Percentiles rank a stretch among this genome's conserved stretches.
Evolutionary conservation across 2,797 vertebrate species (phyloP).

Genomic region (Enteromius viviparus): DNA sequence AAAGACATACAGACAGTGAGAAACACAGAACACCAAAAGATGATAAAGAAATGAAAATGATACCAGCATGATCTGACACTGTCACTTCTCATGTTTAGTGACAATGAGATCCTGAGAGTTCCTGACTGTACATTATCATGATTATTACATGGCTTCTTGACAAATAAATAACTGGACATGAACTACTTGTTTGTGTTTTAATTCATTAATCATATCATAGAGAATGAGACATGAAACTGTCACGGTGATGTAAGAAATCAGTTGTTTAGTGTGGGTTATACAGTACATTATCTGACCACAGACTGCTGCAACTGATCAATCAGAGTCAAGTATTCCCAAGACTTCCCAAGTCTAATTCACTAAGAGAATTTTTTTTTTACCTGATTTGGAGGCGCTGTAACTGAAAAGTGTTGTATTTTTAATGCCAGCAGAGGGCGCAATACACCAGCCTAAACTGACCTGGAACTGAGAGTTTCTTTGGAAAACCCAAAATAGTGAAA

Average conservation of each 20-base stretch:
- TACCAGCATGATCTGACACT: no score
- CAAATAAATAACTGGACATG: not conserved
- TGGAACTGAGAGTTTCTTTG: not conserved
- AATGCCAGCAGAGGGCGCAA: conserved; percentile 12
- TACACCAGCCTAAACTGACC: not conserved
- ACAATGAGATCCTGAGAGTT: not conserved
- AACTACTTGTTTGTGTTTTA: not conserved
- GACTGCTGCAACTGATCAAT: not conserved
- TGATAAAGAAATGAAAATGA: not conserved
- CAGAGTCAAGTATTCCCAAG: not conserved
- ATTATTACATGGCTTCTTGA: not conserved
- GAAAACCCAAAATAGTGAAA: not conserved
- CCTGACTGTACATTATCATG: conserved; percentile 2
- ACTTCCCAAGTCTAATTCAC: not conserved
- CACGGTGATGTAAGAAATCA: no score
- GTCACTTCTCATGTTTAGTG: conserved; percentile 4
- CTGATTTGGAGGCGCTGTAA: not conserved
- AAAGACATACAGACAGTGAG: not conserved
- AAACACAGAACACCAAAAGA: not conserved
- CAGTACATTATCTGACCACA: not conserved
- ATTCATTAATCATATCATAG: not conserved
- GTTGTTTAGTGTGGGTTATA: not conserved
- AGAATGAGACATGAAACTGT: no score
- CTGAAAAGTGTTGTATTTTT: not conserved
- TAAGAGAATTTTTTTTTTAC: no score